phyloP scores from a whole-genome alignment of 2,888 invertebrate species.

The Chrysodeixis includens region DNA sequence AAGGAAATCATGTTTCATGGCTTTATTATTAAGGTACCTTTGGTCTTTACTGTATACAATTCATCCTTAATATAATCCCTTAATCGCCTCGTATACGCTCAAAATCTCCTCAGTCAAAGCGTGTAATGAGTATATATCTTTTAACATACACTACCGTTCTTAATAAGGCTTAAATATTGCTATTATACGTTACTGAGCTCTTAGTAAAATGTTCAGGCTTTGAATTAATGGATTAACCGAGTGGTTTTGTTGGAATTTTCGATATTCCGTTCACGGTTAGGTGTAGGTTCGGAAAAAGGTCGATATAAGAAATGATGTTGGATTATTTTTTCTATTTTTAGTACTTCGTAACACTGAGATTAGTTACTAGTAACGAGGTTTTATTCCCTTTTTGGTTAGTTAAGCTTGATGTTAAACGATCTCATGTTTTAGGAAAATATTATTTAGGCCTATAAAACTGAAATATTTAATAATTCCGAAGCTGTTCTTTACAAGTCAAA shows the following conservation, averaged over 20 bases:
- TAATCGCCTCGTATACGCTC: constrained; percentile 37
- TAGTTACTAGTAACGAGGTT: background rate
- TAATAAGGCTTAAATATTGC: constrained; percentile 45
- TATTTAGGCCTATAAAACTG: too few species aligned
- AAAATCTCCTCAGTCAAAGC: constrained; percentile 32
- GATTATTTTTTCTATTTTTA: background rate
- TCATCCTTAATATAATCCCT: constrained; percentile 27
- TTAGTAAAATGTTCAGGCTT: constrained; percentile 25
- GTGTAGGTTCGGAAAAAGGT: background rate
- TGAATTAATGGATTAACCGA: constrained; percentile 29
- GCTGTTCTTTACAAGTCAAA: too few species aligned
- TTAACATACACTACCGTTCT: constrained; percentile 26
- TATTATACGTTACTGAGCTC: constrained; percentile 31
- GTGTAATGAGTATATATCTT: constrained; percentile 6
- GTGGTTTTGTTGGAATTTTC: constrained; percentile 20
- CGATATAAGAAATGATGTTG: background rate
- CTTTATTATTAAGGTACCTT: constrained; percentile 18
- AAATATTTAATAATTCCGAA: too few species aligned
- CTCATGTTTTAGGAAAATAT: too few species aligned
- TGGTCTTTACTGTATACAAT: constrained; percentile 10
- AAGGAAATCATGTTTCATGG: background rate
- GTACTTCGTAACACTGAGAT: background rate
- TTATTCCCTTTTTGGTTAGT: too few species aligned
- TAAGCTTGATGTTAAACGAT: too few species aligned
- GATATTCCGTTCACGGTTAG: background rate